Evolutionary conservation across 2,797 vertebrate genomes (phyloP).

Genomic region (Onychomys torridus): DNA sequence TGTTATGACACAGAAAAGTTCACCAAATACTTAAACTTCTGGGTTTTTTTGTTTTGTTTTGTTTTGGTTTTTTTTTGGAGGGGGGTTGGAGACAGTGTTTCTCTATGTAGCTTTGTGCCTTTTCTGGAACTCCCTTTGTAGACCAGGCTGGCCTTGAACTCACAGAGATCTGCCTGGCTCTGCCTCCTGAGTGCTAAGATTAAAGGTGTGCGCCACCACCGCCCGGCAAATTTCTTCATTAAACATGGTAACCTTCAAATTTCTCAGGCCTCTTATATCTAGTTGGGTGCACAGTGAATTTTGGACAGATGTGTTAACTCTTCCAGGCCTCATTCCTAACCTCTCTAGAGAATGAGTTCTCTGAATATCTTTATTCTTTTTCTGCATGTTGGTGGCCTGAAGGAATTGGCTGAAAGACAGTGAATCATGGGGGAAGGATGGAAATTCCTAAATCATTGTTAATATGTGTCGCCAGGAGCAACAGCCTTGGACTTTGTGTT

Average conservation of each 20-base stretch:
- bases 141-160: no score
- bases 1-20: not conserved
- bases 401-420: slow-evolving; percentile 23
- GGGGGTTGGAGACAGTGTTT: no score
- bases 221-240: not conserved
- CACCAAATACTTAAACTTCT: not conserved
- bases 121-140: no score
- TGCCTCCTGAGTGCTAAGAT: no score
- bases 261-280: not conserved
- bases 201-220: no score
- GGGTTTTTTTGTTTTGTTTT: not conserved
- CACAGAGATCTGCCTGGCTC: no score
- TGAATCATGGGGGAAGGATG: not conserved
- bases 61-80: no score
- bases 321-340: not conserved
- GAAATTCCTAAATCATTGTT: not conserved
- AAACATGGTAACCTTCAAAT: not conserved
- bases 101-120: no score
- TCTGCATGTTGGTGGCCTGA: not conserved
- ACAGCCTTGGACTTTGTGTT: not conserved
- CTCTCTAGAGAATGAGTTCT: not conserved
- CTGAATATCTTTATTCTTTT: slow-evolving; percentile 10
- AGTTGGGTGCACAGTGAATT: not conserved
- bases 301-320: not conserved
- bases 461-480: not conserved